Base-by-base conservation (phyloP, 2,113 vertebrate species). In the Pelecanoides urinatrix region DNA sequence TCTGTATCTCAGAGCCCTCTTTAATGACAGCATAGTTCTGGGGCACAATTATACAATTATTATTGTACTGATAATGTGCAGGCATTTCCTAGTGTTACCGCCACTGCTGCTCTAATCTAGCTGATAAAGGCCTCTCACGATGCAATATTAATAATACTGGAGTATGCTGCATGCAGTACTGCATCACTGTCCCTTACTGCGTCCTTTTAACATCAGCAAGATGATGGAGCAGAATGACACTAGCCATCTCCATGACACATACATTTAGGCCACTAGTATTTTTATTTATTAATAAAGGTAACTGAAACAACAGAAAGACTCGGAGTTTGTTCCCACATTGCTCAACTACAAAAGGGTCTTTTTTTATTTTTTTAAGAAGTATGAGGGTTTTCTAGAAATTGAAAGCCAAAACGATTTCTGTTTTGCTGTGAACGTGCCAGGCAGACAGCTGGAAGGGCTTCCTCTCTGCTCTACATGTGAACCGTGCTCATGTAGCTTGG, bases 401-500 rank as follows among this genome's bases (percentile, higher is more conserved):
- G 34, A 88, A 87, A 94, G 25, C 47, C 53, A 78, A 71, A 81
- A 36, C 5, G 1, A n/a, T 62, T 78, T 84, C 72, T 92, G 14
- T 45, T 87, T 90, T 81, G 47, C 61, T 86, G 52, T 56, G 66
- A 94, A 49, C 0, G 2, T 91, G 72, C 65, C 59, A 95, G 72
- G 91, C 77, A 84, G 88, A 90, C 52, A 94, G 59, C 42, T 93
- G 75, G 82, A 94, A 88, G 72, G 56, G 73, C 30, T 92, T 84
- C 34, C 49, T 86, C 55, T 88, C 44, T 88, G 88, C 65, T 87
- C 36, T 40, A 16, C 15, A 32, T 38, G 40, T 87, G 72, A 88
- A 68, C 70, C 1, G 2, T 45, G 8, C 23, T 82, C 7, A 0
- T 26, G 61, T 9, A 79, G 27, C 30, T 89, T 62, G 66, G 53